A percentile compares a stretch with the other conserved stretches of the same genome.
Evolutionary conservation across 1,140 invertebrate genomes (phyloP).

Genomic region (Stegodyphus dumicola): DNA sequence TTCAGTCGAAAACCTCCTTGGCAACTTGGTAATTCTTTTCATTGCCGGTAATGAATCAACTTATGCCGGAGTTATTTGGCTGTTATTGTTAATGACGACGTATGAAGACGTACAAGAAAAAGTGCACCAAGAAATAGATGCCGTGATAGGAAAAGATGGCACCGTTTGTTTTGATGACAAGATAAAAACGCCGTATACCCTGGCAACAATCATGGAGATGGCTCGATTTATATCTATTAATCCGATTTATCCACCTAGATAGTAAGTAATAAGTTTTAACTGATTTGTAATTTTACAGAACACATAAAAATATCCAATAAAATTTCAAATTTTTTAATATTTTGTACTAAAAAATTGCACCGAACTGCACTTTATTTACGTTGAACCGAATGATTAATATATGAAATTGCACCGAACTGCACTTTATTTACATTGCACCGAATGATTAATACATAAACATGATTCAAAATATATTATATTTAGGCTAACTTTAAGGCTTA

Average conservation of each 20-base stretch:
- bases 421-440: too few relatives aligned
- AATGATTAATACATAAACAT: too few relatives aligned
- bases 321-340: too few relatives aligned
- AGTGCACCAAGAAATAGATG: constrained; percentile 35
- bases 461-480: too few relatives aligned
- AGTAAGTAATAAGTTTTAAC: constrained; percentile 9
- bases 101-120: constrained; percentile 21
- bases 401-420: too few relatives aligned
- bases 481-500: too few relatives aligned
- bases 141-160: constrained; percentile 21
- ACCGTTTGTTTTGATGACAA: constrained; percentile 21
- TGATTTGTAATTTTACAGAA: too few relatives aligned
- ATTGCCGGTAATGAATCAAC: constrained; percentile 35
- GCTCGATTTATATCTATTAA: constrained; percentile 14
- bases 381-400: too few relatives aligned
- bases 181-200: constrained; percentile 21
- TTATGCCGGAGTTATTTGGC: constrained; percentile 7
- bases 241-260: constrained; percentile 35
- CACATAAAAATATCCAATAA: too few relatives aligned
- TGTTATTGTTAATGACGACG: constrained; percentile 32
- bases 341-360: too few relatives aligned
- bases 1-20: constrained; percentile 20
- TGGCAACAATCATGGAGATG: constrained; percentile 46
- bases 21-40: constrained; percentile 30
- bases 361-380: too few relatives aligned